Evolutionary conservation across 2,113 vertebrate genomes (phyloP).

Genomic region (Pterocles orientalis): DNA sequence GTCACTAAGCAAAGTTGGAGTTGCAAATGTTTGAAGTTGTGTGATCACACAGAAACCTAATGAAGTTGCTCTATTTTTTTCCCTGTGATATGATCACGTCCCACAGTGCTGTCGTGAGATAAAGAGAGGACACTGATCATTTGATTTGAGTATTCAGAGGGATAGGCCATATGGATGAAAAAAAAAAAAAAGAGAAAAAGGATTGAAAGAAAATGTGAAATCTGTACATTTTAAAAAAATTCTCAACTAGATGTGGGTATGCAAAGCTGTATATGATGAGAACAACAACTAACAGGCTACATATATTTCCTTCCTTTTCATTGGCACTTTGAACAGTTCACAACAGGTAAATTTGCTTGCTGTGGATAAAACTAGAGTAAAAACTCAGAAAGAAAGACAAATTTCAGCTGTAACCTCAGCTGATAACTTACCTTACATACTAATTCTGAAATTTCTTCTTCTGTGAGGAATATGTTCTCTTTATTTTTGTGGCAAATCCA

Average conservation of each 20-base stretch:
- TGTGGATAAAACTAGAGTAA: not conserved
- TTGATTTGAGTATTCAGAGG: not conserved
- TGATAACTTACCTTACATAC: not conserved
- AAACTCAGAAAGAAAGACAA: not conserved
- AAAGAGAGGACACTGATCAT: not conserved
- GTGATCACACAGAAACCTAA: not conserved
- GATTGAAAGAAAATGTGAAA: not conserved
- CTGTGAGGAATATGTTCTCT: not conserved
- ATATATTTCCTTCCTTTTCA: not conserved
- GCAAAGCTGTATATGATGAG: not conserved
- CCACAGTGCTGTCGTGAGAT: not conserved
- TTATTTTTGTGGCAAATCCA: not conserved
- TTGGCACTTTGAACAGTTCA: not conserved
- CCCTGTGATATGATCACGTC: not conserved
- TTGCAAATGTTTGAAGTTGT: not conserved
- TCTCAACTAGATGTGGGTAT: not conserved
- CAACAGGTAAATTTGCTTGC: not conserved
- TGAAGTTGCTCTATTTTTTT: not conserved
- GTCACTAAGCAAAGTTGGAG: not conserved
- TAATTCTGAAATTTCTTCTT: not conserved
- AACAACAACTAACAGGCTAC: not conserved
- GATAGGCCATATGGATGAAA: not conserved
- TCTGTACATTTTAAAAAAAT: not conserved
- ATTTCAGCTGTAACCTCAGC: not conserved
- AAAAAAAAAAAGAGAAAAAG: not conserved